Percentiles rank a stretch among this genome's conserved stretches.
These are phyloP conservation scores for Cotesia congregata DNA, from an alignment of 2,888 invertebrate genomes.

Conservation along the genomic window DNA sequence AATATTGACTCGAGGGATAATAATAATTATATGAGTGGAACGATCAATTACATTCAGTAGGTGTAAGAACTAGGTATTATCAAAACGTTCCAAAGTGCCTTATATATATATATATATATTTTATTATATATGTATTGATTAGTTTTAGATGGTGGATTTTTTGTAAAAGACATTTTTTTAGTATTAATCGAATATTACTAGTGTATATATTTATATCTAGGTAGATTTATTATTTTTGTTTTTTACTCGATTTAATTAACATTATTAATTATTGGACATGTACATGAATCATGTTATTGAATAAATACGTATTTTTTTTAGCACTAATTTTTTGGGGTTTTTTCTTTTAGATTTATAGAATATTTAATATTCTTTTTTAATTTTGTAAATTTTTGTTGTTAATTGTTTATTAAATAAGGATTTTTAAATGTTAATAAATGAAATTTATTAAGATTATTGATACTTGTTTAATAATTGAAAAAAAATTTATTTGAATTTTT, in stretches of 20 bases:
- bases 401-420: no score
- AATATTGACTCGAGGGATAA: constrained; percentile 64
- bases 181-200: not conserved
- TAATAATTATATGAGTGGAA: constrained; percentile 68
- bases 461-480: no score
- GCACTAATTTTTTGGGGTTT: not conserved
- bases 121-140: constrained; percentile 26
- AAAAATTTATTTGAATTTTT: no score
- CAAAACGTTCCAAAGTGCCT: constrained; percentile 69
- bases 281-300: not conserved
- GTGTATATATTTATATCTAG: not conserved
- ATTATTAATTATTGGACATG: not conserved
- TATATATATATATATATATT: constrained; percentile 54
- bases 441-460: no score
- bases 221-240: not conserved
- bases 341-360: not conserved
- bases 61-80: constrained; percentile 53
- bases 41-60: constrained; percentile 69
- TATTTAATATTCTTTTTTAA: not conserved
- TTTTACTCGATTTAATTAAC: not conserved
- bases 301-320: not conserved
- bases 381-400: no score
- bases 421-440: no score
- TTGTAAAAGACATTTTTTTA: not conserved
- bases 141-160: constrained; percentile 28